Conservation (phyloP, 2,113 vertebrate species). For the Eira barbara region DNA sequence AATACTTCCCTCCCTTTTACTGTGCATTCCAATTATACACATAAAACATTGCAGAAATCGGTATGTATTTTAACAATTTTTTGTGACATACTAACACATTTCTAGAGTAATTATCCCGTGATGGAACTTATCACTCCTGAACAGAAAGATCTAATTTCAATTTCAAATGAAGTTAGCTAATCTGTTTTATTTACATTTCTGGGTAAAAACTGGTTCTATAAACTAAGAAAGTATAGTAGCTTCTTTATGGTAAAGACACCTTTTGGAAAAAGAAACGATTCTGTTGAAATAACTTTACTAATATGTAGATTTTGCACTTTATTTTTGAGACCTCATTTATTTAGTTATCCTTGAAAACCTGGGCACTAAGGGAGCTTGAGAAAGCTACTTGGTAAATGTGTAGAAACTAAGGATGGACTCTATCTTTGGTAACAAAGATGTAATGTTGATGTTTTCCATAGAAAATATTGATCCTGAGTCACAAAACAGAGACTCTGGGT, state of each 20-base stretch:
- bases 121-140: constrained; percentile 50
- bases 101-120: constrained; percentile 6
- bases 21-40: constrained; percentile 65
- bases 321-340: constrained; percentile 54
- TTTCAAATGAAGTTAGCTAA: constrained; percentile 56
- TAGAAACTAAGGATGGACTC: constrained; percentile 35
- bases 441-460: constrained; percentile 36
- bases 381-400: constrained; percentile 25
- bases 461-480: constrained; percentile 13
- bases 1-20: constrained; percentile 43
- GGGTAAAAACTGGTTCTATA: constrained; percentile 60
- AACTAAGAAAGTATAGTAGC: constrained; percentile 38
- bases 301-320: constrained; percentile 65
- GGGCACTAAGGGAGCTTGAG: constrained; percentile 28
- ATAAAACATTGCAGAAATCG: constrained; percentile 44
- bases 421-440: constrained; percentile 31
- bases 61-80: constrained; percentile 54
- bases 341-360: constrained; percentile 31
- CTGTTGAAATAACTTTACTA: constrained; percentile 50
- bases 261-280: constrained; percentile 47
- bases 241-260: constrained; percentile 44
- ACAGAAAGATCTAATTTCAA: constrained; percentile 51
- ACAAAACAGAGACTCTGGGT: not conserved
- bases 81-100: constrained; percentile 48
- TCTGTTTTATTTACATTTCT: constrained; percentile 51